Conservation (phyloP, 2,113 vertebrate species). For the Herpailurus yagouaroundi region DNA sequence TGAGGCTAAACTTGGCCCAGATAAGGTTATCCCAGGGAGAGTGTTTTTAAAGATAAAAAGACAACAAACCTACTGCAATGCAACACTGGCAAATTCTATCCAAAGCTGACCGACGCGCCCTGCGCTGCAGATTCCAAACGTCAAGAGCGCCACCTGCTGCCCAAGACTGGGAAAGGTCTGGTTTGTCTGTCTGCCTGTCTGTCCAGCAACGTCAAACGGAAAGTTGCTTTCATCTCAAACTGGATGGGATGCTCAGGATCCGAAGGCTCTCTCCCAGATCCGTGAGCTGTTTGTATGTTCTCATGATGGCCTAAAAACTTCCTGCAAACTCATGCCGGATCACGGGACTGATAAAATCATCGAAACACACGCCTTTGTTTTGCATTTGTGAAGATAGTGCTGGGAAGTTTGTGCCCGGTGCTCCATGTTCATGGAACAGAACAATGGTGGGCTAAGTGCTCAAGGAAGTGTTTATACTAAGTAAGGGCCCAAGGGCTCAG, state of each 20-base stretch:
- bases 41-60: not conserved
- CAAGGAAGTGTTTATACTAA: not conserved
- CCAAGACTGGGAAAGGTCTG: not conserved
- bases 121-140: not conserved
- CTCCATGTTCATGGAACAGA: not conserved
- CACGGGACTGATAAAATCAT: not conserved
- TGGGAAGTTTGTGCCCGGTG: not conserved
- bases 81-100: not conserved
- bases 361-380: not conserved
- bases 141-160: constrained; percentile 71
- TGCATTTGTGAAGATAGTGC: not conserved
- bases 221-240: not conserved
- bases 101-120: accelerated
- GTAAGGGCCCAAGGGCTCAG: not conserved
- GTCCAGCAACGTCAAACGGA: not conserved
- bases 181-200: not conserved
- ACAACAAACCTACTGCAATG: not conserved
- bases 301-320: not conserved
- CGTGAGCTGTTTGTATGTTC: not conserved
- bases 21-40: not conserved
- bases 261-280: not conserved
- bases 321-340: not conserved
- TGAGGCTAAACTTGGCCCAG: not conserved
- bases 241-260: no score
- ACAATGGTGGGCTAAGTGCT: not conserved